A percentile compares a stretch with the other conserved stretches of the same genome.
These are phyloP conservation scores for Uropetala carovei DNA, from an alignment of 2,888 invertebrate genomes.

Conservation along the genomic window DNA sequence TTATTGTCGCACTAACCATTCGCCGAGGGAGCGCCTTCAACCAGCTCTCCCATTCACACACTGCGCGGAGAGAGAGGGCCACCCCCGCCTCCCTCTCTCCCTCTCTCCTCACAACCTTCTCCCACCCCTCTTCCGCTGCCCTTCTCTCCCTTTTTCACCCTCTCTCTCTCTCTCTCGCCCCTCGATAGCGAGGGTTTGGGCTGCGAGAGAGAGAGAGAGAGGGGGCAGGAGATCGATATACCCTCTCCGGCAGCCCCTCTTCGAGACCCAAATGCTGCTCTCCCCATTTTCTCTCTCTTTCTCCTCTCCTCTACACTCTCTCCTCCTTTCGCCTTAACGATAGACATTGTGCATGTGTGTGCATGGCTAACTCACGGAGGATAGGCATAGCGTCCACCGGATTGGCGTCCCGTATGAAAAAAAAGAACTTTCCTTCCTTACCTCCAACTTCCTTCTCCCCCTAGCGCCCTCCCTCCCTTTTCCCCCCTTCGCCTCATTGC, in stretches of 20 bases:
- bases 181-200: background rate
- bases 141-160: too few species aligned
- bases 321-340: background rate
- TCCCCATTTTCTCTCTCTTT: background rate
- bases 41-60: conserved; percentile 59
- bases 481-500: background rate
- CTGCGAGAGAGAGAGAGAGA: background rate
- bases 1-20: background rate
- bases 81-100: background rate
- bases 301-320: background rate
- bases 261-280: background rate
- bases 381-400: background rate
- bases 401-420: background rate
- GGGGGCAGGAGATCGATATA: conserved; percentile 8
- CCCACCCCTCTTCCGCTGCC: background rate
- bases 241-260: background rate
- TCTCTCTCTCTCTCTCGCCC: background rate
- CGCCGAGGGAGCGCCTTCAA: conserved; percentile 18
- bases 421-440: background rate
- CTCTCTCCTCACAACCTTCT: background rate
- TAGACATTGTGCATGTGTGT: background rate
- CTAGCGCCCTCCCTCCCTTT: background rate
- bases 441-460: background rate
- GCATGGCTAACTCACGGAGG: background rate
- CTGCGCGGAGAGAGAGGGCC: conserved; percentile 34